A percentile compares a stretch with the other conserved stretches of the same genome.
These are phyloP conservation scores for Eulithis testata DNA, from an alignment of 2,888 invertebrate genomes.

Conservation along the genomic window DNA sequence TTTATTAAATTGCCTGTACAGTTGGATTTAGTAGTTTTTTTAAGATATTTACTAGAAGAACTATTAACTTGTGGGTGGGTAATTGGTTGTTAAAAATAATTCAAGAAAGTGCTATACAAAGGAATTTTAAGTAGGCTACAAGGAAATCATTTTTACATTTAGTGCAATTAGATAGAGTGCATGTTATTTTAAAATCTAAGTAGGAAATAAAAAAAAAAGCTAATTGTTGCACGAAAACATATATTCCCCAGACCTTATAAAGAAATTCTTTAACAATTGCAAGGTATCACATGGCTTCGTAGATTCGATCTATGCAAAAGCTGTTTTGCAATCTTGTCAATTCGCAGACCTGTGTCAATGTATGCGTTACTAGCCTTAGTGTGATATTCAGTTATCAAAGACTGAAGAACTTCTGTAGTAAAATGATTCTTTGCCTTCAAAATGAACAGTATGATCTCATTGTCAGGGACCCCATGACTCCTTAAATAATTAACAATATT, in stretches of 20 bases:
- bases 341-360: neutral
- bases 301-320: neutral
- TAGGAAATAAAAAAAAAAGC: neutral
- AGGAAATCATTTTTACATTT: neutral
- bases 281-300: neutral
- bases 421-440: slow-evolving; percentile 4
- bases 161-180: neutral
- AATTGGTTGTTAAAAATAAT: neutral
- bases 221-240: neutral
- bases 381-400: slow-evolving; percentile 4
- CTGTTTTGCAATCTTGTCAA: slow-evolving; percentile 6
- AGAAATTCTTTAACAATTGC: neutral
- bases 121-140: too few species aligned
- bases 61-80: neutral
- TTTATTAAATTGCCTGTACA: slow-evolving; percentile 24
- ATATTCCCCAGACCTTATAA: neutral
- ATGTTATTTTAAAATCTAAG: too few species aligned
- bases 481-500: neutral
- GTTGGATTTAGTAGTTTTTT: slow-evolving; percentile 19
- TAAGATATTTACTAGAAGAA: neutral
- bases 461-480: neutral
- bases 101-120: neutral
- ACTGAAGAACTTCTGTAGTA: neutral
- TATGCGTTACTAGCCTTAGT: neutral
- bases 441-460: neutral